Percentiles rank a stretch among this genome's conserved stretches.
These are phyloP conservation scores for Tortrix viridana DNA, from an alignment of 2,888 invertebrate genomes.

Conservation along the genomic window DNA sequence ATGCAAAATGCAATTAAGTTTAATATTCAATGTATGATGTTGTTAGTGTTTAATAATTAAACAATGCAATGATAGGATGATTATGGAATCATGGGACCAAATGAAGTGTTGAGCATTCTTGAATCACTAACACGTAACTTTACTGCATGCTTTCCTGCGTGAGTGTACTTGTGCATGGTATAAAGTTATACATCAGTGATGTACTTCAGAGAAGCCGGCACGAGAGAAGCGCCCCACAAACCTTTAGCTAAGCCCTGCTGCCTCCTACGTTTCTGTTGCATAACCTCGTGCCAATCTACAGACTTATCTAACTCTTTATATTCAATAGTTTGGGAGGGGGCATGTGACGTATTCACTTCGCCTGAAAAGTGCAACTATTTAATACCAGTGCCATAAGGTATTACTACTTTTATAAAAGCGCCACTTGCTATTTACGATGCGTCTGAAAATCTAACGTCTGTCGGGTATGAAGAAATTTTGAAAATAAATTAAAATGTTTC, in stretches of 20 bases:
- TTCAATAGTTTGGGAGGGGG: constrained; percentile 70
- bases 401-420: not conserved
- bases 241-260: constrained; percentile 73
- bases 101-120: constrained; percentile 2
- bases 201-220: constrained; percentile 10
- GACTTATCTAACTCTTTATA: constrained; percentile 82
- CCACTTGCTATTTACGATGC: no score
- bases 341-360: constrained; percentile 64
- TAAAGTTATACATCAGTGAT: constrained; percentile 1
- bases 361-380: constrained; percentile 74
- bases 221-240: constrained; percentile 71
- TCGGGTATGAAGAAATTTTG: no score
- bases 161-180: not conserved
- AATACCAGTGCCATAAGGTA: constrained; percentile 39
- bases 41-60: no score
- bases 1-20: no score
- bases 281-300: constrained; percentile 77
- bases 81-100: not conserved
- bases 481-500: no score
- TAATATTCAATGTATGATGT: no score
- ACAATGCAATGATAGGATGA: not conserved
- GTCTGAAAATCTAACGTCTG: no score
- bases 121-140: not conserved
- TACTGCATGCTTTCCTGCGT: not conserved
- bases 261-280: constrained; percentile 65